Conservation (phyloP, 2,797 vertebrate genomes). For the Ataeniobius toweri region DNA sequence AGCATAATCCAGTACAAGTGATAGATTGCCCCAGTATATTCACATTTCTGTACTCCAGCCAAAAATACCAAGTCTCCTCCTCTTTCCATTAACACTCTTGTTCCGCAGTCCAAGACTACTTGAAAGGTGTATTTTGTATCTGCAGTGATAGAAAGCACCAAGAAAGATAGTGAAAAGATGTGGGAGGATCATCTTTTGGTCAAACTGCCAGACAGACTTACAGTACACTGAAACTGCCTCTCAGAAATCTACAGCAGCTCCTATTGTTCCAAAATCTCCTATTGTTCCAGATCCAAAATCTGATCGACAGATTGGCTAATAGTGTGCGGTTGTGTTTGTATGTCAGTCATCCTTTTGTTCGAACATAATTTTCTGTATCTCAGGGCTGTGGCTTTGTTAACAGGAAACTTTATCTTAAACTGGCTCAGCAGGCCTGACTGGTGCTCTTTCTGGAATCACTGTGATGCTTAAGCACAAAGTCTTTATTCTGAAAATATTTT, state of each 20-base stretch:
- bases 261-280: background rate
- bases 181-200: slow-evolving; percentile 11
- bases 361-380: background rate
- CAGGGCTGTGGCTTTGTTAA: background rate
- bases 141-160: background rate
- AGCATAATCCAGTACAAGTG: background rate
- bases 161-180: background rate
- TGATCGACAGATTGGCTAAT: background rate
- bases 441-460: background rate
- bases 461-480: background rate
- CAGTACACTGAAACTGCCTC: background rate
- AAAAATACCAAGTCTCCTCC: slow-evolving; percentile 6
- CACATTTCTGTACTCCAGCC: background rate
- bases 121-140: slow-evolving; percentile 10
- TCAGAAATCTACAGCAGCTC: background rate
- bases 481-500: background rate
- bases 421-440: slow-evolving; percentile 35
- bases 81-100: background rate
- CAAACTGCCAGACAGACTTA: background rate
- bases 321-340: background rate
- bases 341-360: background rate
- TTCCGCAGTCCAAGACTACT: background rate
- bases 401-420: slow-evolving; percentile 20
- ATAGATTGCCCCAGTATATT: background rate
- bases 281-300: background rate